Percentiles rank a stretch among this genome's conserved stretches.
Conservation (phyloP, 2,113 vertebrate species). For the Crotalus tigris region DNA sequence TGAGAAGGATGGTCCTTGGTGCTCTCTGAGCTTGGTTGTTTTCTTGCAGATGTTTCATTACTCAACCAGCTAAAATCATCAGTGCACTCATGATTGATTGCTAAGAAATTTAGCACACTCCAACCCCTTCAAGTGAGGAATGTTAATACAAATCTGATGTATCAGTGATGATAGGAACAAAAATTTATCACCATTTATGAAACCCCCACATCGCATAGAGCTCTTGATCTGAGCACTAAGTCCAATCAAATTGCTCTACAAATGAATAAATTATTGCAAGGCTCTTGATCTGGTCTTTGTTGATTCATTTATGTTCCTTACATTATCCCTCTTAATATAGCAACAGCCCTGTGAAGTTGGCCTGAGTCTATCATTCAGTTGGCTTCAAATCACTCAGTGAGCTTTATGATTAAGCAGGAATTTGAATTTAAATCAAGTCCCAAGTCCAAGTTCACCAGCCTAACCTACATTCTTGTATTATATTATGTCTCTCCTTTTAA, state of each 20-base stretch:
- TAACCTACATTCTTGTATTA: not conserved
- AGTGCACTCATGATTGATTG: not conserved
- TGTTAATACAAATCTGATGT: not conserved
- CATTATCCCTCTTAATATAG: not conserved
- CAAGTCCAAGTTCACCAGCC: not conserved
- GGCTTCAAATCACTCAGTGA: not conserved
- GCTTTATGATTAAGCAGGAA: not conserved
- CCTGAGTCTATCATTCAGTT: not conserved
- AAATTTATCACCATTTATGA: not conserved
- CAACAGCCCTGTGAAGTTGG: not conserved
- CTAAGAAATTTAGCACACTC: not conserved
- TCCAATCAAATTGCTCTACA: not conserved
- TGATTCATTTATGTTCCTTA: not conserved
- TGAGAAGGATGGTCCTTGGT: not conserved
- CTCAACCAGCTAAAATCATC: not conserved
- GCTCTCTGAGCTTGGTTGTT: not conserved
- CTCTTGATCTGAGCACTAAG: not conserved
- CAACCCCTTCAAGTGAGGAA: not conserved
- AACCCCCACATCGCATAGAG: not conserved
- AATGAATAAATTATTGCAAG: not conserved
- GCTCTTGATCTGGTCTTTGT: not conserved
- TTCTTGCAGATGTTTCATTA: not conserved
- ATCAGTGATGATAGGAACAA: not conserved
- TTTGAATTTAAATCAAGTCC: not conserved
- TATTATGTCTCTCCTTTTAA: not conserved